Base-by-base conservation (phyloP, 2,888 invertebrate genomes). In the Melanotus villosus region DNA sequence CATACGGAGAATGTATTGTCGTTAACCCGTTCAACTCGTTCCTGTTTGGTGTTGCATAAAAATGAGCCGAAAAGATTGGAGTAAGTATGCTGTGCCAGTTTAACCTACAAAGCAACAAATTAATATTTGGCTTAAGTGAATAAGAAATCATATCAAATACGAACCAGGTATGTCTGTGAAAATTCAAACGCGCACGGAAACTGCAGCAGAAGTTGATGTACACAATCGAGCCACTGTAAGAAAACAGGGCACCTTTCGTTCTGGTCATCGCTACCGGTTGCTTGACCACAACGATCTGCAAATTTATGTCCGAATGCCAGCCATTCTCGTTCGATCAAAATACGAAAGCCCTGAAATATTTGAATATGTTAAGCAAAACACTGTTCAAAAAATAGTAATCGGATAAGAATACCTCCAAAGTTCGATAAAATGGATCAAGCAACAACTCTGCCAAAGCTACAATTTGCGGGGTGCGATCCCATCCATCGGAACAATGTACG, bases 381-480 rank as follows among this genome's bases (percentile, higher is more conserved):
- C 5, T 26, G 14, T 38, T 21, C 18, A 19, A 58, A 45, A 32
- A 7, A 3, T 26, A 26, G 21, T 34, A 10, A 7, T n/a, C 19
- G 1, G 14, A 5, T 26, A 26, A 26, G 4, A n/a, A 80, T 81
- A 93, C 97, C 88, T 96, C 92, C 59, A 96, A 89, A 9, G 98
- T 99, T 76, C 99, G 88, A 84, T 99, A 99, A 86, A 92, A 93
- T 0, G 98, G 97, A 88, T 99, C 99, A 36, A 98, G 88, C 80
- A 98, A 87, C 41, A 99, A 88, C 85, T 98, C 94, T 10, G 97
- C 96, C 58, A 98, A 88, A 38, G 98, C 94, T 12, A 96, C 95
- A 75, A 99, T 94, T 87, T 99, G 99, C 47, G 99, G 96, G 65
- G 99, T 99, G 75, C 99, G 90, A 86, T 99, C 99, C 99, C 99